Evolutionary conservation across 2,888 invertebrate genomes (phyloP), one percentile per base, ranked within the genome.

Genomic region (Ephialtes manifestator): DNA sequence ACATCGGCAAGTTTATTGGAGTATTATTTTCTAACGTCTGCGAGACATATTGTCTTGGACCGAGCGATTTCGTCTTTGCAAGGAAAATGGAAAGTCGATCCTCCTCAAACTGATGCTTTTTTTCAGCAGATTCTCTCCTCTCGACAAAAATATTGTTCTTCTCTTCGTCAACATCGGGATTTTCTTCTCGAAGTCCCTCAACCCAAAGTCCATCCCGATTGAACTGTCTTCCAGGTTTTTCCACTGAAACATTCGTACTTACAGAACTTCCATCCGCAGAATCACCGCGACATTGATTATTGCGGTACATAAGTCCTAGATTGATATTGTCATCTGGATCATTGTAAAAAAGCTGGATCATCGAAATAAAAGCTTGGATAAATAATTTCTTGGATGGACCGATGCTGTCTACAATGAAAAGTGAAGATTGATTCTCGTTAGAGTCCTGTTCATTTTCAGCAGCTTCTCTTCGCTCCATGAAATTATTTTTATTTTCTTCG

Each of bases 21-120:
- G 58, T 39, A 8, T 77, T 46, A 43, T 58, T 58, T 10, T 39
- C 46, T 8, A 67, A 63, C 20, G 76, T 10, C 28, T 7, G 48
- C 18, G 60, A 18, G 18, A n/a, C 28, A 4, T 55, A 31, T 28
- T 65, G 55, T 1, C 65, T 65, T n/a, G 24, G 43, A 20, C 28
- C 20, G 11, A 20, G 24, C 18, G 28, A 35, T 8, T 78, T 60
- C 10, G 70, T 80, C 18, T 87, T 89, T 0, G 87, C 87, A 5
- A 89, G 82, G 43, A 90, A 90, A 46, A 89, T 68, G n/a, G 90
- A 88, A 51, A 89, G 89, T 8, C 87, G 89, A 86, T 89, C 87
- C 20, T 75, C 72, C 43, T 65, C 65, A 13, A 11, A 39, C 2
- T n/a, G n/a, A 11, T 65, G n/a, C 4, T 20, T 4, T 11, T 65